These are phyloP conservation scores for Acronicta aceris DNA, from an alignment of 2,888 invertebrate genomes.

Conservation along the genomic window DNA sequence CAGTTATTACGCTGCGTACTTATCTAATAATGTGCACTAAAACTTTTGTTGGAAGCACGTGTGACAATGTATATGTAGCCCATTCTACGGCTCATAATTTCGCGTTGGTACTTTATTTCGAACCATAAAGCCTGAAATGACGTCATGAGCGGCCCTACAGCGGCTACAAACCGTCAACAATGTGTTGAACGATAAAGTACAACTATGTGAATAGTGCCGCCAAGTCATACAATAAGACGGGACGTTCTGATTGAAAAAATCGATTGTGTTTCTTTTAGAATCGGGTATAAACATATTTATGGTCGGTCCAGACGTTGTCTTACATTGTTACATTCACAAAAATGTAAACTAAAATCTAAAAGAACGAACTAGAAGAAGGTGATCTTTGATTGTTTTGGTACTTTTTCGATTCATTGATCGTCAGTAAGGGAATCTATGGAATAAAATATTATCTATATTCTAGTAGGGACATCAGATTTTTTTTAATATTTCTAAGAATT, in stretches of 20 bases:
- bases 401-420: no score
- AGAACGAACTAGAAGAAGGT: no score
- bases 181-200: slow-evolving; percentile 47
- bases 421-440: no score
- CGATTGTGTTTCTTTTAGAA: neutral
- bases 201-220: slow-evolving; percentile 39
- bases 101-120: slow-evolving; percentile 61
- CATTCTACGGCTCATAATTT: slow-evolving; percentile 58
- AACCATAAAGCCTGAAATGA: slow-evolving; percentile 60
- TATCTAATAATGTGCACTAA: slow-evolving; percentile 38
- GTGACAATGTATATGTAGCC: slow-evolving; percentile 62
- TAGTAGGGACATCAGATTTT: no score
- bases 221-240: slow-evolving; percentile 5
- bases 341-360: no score
- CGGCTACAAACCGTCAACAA: slow-evolving; percentile 44
- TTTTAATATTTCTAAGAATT: no score
- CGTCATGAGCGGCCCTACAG: slow-evolving; percentile 46
- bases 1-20: slow-evolving; percentile 40
- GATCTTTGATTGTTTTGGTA: no score
- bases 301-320: neutral
- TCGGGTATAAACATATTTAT: neutral
- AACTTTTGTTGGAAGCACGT: slow-evolving; percentile 46
- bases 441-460: no score
- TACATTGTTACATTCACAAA: neutral
- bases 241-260: slow-evolving; percentile 3